Evolutionary conservation across 35 echinoderm and acorn worm species (phyloP).

Genomic region (Heliocidaris erythrogramma): DNA sequence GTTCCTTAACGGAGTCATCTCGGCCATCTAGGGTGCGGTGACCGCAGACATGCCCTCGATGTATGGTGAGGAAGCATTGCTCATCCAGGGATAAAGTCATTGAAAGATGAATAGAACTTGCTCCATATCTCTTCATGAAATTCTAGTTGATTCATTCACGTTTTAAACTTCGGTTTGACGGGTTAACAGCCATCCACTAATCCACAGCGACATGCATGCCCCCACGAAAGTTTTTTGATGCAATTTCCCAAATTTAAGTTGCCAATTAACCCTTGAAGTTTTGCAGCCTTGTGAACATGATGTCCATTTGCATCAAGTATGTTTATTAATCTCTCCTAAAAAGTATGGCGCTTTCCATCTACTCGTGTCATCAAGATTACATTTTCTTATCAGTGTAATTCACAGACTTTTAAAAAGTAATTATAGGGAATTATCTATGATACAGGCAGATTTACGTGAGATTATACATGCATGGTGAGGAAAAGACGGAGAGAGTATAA

Average conservation of each 20-base stretch:
- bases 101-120: neutral
- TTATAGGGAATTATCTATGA: conserved; percentile 2
- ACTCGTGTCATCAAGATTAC: neutral
- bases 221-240: neutral
- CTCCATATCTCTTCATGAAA: neutral
- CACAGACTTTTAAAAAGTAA: neutral
- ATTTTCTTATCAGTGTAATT: neutral
- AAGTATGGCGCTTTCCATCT: neutral
- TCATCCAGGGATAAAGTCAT: neutral
- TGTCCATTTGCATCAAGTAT: too few relatives aligned
- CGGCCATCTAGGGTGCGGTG: neutral
- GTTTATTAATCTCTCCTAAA: neutral
- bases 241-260: neutral
- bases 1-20: neutral
- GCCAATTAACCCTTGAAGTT: neutral
- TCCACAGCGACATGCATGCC: neutral
- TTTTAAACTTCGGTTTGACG: neutral
- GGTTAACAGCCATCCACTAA: neutral
- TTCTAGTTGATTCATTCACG: neutral
- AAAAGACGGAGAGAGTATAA: neutral
- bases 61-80: neutral
- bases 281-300: too few relatives aligned
- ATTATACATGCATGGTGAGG: neutral
- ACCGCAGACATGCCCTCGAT: neutral
- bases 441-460: neutral